Evolutionary conservation across 2,888 invertebrate species (phyloP), one percentile per base, ranked within the genome.

Genomic region (Heliconius sara): DNA sequence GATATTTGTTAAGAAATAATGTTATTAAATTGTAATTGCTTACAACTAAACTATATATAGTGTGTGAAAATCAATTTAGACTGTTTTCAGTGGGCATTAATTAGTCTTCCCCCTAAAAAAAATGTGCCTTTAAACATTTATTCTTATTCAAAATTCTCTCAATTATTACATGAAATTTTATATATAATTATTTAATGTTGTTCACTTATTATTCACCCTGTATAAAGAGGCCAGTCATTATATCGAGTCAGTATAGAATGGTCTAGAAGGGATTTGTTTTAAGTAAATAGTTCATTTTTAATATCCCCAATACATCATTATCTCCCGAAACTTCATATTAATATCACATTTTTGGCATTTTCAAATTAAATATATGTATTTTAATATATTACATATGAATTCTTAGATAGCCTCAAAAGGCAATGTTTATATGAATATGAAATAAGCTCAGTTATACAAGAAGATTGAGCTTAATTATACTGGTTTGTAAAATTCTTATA

Each of bases 91-190:
- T 39, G 74, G 74, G 74, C 78, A 74, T 78, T 74, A 60, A 74
- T 74, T 78, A 13, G 78, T 74, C 74, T 78, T 78, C 78, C 77
- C 30, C 22, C 27, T 47, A 67, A 68, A 73, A 39, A 73, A 74
- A 63, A 63, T 79, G 78, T 79, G 78, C 78, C 78, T 79, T 79
- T 43, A 43, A 63, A 63, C 12, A 74, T 78, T 39, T 27, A 39
- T 74, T 52, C n/a, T 71, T 34, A 57, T 39, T 67, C 10, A 39
- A 57, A n/a, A 71, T 73, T 63, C 73, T 52, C n/a, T 60, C 9
- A 30, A 65, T 75, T 25, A 43, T 27, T 19, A 25, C 25, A 65
- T 25, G 5, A 65, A 25, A 63, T 39, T 39, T 74, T 74, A 39
- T 39, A 39, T 43, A 30, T 72, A 16, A 47, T 47, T 52, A 52